These are phyloP conservation scores for Microplitis manilae DNA, from an alignment of 2,888 invertebrate genomes.

Conservation along the genomic window DNA sequence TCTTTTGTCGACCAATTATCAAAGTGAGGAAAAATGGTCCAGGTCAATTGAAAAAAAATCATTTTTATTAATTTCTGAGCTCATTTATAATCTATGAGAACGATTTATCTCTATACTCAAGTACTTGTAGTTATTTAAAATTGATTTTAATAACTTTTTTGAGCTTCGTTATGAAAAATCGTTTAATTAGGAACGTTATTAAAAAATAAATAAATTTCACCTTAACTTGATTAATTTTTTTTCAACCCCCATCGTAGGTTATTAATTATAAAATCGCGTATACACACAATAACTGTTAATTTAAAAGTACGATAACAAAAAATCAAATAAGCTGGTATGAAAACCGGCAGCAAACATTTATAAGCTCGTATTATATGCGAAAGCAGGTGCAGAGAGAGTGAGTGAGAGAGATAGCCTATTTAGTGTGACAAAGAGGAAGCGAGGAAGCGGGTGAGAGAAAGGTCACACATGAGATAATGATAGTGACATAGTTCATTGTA, in stretches of 20 bases:
- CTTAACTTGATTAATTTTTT: not conserved
- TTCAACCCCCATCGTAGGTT: not conserved
- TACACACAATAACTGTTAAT: not conserved
- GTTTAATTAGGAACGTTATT: too few relatives aligned
- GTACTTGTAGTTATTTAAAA: too few relatives aligned
- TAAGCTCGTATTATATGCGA: not conserved
- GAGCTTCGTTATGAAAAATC: too few relatives aligned
- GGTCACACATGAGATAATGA: slow-evolving; percentile 24
- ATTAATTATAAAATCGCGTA: not conserved
- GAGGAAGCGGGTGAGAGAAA: slow-evolving; percentile 2
- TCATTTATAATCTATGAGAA: too few relatives aligned
- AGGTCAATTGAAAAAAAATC: too few relatives aligned
- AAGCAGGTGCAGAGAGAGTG: not conserved
- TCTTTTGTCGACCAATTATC: not conserved
- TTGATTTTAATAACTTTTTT: too few relatives aligned
- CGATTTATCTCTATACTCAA: too few relatives aligned
- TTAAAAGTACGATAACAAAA: not conserved
- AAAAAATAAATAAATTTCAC: not conserved
- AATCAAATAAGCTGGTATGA: not conserved
- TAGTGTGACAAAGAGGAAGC: not conserved
- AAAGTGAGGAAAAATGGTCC: too few relatives aligned
- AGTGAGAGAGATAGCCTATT: too few relatives aligned
- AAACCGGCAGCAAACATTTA: not conserved
- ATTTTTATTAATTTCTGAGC: too few relatives aligned
- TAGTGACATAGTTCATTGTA: slow-evolving; percentile 30